These are phyloP conservation scores for Botia almorhae DNA, from an alignment of 2,797 vertebrate genomes.

Conservation along the genomic window DNA sequence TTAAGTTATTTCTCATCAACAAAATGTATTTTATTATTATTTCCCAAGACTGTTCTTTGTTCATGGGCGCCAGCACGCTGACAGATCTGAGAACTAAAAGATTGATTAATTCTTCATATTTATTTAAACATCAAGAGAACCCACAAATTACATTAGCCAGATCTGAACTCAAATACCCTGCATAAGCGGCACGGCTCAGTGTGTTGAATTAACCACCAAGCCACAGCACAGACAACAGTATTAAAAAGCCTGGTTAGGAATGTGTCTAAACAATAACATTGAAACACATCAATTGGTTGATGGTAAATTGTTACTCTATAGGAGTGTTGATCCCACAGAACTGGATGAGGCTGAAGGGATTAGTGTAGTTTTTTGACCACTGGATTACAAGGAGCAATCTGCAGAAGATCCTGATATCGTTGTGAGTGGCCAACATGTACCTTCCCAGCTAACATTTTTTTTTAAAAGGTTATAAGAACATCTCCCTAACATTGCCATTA, in stretches of 20 bases:
- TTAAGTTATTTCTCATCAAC: background rate
- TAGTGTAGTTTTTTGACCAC: conserved; percentile 24
- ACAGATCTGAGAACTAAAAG: background rate
- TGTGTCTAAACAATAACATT: background rate
- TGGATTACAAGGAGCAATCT: conserved; percentile 26
- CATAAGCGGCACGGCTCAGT: background rate
- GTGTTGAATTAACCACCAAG: background rate
- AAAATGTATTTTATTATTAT: background rate
- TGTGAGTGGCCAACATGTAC: conserved; percentile 50
- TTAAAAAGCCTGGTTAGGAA: background rate
- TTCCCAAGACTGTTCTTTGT: too few relatives aligned
- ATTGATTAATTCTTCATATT: background rate
- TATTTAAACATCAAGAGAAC: too few relatives aligned
- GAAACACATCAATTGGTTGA: background rate
- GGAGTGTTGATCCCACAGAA: conserved; percentile 3
- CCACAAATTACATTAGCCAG: background rate
- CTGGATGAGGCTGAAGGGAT: conserved; percentile 4
- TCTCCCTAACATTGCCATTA: too few relatives aligned
- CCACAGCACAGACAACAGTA: background rate
- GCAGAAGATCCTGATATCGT: conserved; percentile 34
- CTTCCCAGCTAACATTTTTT: too few relatives aligned
- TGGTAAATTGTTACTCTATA: background rate
- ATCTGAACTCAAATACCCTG: background rate
- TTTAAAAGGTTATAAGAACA: too few relatives aligned
- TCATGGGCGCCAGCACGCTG: background rate